Conservation (phyloP, 1,140 invertebrate genomes). For the Drosophila melanica region DNA sequence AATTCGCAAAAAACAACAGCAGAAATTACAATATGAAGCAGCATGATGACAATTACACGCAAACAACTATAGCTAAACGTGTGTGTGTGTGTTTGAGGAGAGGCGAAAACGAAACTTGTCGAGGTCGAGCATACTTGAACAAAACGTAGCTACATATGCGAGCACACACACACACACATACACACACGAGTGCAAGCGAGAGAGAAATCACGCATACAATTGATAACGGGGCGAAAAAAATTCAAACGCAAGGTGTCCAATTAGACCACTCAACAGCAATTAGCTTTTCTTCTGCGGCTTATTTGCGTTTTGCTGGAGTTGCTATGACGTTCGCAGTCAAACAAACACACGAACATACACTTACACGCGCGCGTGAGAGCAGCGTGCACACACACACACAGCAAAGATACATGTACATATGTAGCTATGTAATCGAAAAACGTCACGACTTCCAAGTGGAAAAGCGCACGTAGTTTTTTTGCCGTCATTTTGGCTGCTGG, state of each 20-base stretch:
- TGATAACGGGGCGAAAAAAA: slow-evolving; percentile 70
- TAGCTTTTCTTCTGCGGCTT: slow-evolving; percentile 67
- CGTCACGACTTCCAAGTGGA: slow-evolving; percentile 80
- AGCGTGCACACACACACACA: slow-evolving; percentile 44
- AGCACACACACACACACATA: slow-evolving; percentile 31
- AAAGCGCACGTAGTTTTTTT: slow-evolving; percentile 69
- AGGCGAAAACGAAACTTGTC: slow-evolving; percentile 58
- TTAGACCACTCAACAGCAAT: slow-evolving; percentile 78
- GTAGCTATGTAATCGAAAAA: slow-evolving; percentile 63
- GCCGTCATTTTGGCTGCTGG: slow-evolving; percentile 46
- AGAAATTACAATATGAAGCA: slow-evolving; percentile 51
- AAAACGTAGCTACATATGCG: slow-evolving; percentile 5
- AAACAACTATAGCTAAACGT: neutral
- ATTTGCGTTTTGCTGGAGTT: slow-evolving; percentile 79
- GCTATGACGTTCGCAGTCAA: slow-evolving; percentile 67
- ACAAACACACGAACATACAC: slow-evolving; percentile 31
- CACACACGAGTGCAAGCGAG: slow-evolving; percentile 9
- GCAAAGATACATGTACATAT: slow-evolving; percentile 2
- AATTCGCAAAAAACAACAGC: slow-evolving; percentile 53
- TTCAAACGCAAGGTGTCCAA: slow-evolving; percentile 72
- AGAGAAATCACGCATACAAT: slow-evolving; percentile 61
- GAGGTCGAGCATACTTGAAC: slow-evolving; percentile 56
- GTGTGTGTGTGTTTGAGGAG: slow-evolving; percentile 19
- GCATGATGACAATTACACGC: slow-evolving; percentile 51
- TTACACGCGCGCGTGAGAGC: slow-evolving; percentile 20